A percentile compares a stretch with the other conserved stretches of the same genome.
Evolutionary conservation across 2,113 vertebrate genomes (phyloP).

Genomic region (Sminthopsis crassicaudata): DNA sequence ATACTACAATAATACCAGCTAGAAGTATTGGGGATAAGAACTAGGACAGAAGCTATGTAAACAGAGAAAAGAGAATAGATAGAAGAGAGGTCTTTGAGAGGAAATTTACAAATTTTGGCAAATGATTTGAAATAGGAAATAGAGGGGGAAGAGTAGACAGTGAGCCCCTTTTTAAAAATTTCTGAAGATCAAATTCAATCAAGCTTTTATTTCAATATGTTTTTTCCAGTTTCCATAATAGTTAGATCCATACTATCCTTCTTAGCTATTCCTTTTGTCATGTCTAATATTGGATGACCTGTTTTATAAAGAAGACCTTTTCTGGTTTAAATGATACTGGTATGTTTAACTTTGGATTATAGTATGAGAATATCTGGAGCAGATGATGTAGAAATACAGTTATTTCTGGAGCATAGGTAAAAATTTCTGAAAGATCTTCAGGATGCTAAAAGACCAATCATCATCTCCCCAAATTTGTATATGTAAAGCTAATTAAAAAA

Average conservation of each 20-base stretch:
- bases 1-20: background rate
- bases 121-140: background rate
- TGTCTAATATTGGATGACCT: background rate
- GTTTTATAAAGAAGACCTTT: background rate
- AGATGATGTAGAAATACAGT: background rate
- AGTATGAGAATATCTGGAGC: background rate
- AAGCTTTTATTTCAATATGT: background rate
- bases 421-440: background rate
- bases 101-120: background rate
- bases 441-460: background rate
- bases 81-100: background rate
- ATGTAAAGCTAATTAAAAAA: background rate
- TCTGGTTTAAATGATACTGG: background rate
- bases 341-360: background rate
- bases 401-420: background rate
- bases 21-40: background rate
- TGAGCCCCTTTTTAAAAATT: background rate
- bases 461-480: background rate
- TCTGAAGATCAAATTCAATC: background rate
- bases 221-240: background rate
- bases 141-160: background rate
- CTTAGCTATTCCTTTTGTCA: background rate
- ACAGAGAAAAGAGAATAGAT: background rate
- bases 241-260: background rate
- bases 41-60: background rate